Percentiles rank a stretch among this genome's conserved stretches.
Evolutionary conservation across 2,113 vertebrate species (phyloP).

Genomic region (Heptranchias perlo): DNA sequence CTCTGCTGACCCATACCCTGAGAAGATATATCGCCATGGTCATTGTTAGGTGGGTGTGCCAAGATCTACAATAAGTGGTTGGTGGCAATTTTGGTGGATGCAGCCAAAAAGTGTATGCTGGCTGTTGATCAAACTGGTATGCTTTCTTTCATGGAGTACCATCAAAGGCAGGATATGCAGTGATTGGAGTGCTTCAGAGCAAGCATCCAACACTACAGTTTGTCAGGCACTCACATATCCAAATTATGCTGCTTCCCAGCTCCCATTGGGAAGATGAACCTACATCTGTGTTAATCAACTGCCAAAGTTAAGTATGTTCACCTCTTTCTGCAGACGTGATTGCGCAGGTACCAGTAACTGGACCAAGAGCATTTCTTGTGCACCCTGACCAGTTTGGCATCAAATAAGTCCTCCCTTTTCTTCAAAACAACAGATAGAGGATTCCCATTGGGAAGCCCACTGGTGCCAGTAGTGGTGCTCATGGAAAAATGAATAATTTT

Average conservation of each 20-base stretch:
- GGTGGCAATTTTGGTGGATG: background rate
- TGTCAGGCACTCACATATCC: background rate
- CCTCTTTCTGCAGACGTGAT: too few species aligned
- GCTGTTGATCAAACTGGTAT: too few species aligned
- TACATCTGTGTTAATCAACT: background rate
- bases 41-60: background rate
- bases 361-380: too few species aligned
- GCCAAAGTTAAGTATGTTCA: constrained; percentile 51
- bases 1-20: background rate
- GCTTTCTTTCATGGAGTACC: background rate
- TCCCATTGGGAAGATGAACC: background rate
- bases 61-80: background rate
- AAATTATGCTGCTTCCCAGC: background rate
- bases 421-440: too few species aligned
- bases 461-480: background rate
- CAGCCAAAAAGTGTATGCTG: background rate
- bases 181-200: background rate
- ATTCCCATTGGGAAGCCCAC: background rate
- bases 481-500: background rate
- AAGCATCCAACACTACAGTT: background rate
- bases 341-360: too few species aligned
- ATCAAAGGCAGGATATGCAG: background rate
- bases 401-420: too few species aligned
- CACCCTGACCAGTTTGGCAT: too few species aligned
- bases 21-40: background rate